These are phyloP conservation scores for Episyrphus balteatus DNA, from an alignment of 1,140 invertebrate species.

Conservation along the genomic window DNA sequence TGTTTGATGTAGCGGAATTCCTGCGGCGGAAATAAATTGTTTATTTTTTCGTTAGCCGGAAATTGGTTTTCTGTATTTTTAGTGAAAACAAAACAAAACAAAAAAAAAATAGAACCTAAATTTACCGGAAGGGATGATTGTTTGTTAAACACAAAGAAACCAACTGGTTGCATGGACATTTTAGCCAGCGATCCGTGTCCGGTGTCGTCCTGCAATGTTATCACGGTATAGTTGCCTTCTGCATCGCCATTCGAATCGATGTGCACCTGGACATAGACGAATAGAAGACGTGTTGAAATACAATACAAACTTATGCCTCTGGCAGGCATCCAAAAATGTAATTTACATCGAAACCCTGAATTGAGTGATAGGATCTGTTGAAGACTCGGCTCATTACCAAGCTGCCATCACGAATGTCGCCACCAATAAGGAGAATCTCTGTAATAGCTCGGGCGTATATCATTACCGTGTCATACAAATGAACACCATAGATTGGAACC, in stretches of 20 bases:
- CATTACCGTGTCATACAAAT: slow-evolving; percentile 79
- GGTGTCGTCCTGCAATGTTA: slow-evolving; percentile 53
- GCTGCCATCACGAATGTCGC: slow-evolving; percentile 60
- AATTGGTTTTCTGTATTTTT: background rate
- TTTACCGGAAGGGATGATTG: slow-evolving; percentile 39
- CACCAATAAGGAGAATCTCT: slow-evolving; percentile 51
- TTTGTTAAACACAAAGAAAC: slow-evolving; percentile 53
- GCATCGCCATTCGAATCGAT: slow-evolving; percentile 83
- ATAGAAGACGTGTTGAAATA: background rate
- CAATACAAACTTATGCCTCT: background rate
- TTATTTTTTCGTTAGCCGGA: background rate
- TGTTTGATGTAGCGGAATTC: slow-evolving; percentile 51
- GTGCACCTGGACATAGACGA: slow-evolving; percentile 53
- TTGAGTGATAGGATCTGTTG: slow-evolving; percentile 61
- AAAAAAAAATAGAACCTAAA: background rate
- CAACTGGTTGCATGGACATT: slow-evolving; percentile 55
- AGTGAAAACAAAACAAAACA: background rate
- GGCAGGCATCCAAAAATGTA: background rate
- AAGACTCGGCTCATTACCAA: slow-evolving; percentile 55
- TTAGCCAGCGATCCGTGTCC: slow-evolving; percentile 27
- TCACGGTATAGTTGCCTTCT: slow-evolving; percentile 80
- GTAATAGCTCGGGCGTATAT: slow-evolving; percentile 72
- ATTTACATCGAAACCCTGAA: slow-evolving; percentile 65
- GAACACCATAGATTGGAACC: slow-evolving; percentile 75
- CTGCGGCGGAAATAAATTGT: slow-evolving; percentile 23